Conservation (phyloP, 2,113 vertebrate genomes). For the Columba janthina region DNA sequence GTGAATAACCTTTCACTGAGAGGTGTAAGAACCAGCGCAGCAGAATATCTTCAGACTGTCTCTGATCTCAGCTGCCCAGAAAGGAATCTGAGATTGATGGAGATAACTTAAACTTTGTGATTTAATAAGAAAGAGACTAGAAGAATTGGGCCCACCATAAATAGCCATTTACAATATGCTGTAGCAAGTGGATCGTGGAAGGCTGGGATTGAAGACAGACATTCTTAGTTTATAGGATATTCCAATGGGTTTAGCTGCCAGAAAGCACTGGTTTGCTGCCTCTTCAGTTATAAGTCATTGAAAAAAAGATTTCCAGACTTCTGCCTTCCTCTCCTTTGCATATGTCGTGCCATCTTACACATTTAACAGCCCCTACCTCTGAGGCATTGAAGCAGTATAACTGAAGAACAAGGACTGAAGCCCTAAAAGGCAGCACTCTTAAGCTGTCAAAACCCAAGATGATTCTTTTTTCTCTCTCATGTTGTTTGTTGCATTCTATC, state of each 20-base stretch:
- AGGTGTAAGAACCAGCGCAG: not conserved
- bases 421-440: not conserved
- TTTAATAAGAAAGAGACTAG: not conserved
- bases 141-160: not conserved
- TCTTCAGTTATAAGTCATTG: not conserved
- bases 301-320: not conserved
- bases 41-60: not conserved
- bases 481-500: not conserved
- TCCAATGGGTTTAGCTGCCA: not conserved
- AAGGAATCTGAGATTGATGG: slow-evolving; percentile 10
- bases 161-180: not conserved
- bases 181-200: not conserved
- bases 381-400: not conserved
- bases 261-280: not conserved
- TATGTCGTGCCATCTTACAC: not conserved
- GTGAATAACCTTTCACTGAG: not conserved
- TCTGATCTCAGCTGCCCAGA: not conserved
- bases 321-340: not conserved
- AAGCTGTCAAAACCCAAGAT: not conserved
- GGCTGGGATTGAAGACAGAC: not conserved
- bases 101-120: slow-evolving; percentile 24
- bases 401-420: not conserved
- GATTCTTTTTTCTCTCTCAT: not conserved
- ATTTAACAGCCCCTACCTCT: not conserved
- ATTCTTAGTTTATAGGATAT: not conserved